phyloP scores from a whole-genome alignment of 2,113 vertebrate species.

The Casuarius casuarius region DNA sequence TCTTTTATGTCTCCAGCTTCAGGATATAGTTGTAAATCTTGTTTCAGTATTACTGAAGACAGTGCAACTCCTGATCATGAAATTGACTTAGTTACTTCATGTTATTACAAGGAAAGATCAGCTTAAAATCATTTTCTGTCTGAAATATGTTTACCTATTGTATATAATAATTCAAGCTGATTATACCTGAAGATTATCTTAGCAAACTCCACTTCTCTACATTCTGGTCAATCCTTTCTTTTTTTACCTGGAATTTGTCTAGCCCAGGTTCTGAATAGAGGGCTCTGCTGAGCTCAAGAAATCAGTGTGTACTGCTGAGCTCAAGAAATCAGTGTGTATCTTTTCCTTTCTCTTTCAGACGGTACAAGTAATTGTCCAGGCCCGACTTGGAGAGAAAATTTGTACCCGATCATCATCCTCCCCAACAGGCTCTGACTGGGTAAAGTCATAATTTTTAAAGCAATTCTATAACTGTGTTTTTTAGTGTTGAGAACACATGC shows the following conservation, averaged over 20 bases:
- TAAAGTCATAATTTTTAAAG: conserved; percentile 67
- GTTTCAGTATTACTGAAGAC: not conserved
- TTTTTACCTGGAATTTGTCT: not conserved
- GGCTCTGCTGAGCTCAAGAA: not conserved
- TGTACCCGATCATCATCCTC: conserved; percentile 94
- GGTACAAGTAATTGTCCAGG: conserved; percentile 98
- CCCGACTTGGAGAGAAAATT: conserved; percentile 96
- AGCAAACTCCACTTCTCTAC: not conserved
- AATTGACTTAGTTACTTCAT: not conserved
- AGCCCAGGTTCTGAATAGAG: not conserved
- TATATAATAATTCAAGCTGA: not conserved
- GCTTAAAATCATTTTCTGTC: not conserved
- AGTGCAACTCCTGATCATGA: not conserved
- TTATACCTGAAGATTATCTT: not conserved
- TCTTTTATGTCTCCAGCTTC: not conserved
- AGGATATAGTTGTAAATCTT: not conserved
- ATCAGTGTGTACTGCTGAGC: not conserved
- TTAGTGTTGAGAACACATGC: not conserved
- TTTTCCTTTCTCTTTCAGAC: conserved; percentile 79
- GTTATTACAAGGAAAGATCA: not conserved
- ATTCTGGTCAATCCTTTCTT: not conserved
- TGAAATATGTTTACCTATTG: not conserved
- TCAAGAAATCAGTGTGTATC: not conserved
- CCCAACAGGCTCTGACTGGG: conserved; percentile 98
- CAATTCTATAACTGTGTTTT: not conserved